A percentile compares a stretch with the other conserved stretches of the same genome.
Evolutionary conservation across 2,797 vertebrate species (phyloP).

Genomic region (Antennarius maculatus): DNA sequence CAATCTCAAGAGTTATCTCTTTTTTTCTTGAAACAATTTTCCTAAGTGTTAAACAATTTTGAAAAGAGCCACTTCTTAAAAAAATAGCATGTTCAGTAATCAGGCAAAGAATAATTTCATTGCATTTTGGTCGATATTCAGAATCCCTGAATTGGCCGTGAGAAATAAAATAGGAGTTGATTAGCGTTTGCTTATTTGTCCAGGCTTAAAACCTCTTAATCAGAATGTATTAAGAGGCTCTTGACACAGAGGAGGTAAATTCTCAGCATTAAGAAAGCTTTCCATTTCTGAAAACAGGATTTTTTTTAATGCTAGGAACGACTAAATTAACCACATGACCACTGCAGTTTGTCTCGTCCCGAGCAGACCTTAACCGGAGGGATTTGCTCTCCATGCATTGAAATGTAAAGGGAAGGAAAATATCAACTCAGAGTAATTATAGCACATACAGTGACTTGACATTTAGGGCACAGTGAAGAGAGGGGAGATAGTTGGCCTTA

Average conservation of each 20-base stretch:
- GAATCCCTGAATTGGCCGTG: constrained; percentile 62
- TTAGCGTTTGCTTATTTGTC: constrained; percentile 84
- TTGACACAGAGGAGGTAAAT: constrained; percentile 65
- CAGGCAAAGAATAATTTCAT: constrained; percentile 62
- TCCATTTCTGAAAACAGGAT: constrained; percentile 47
- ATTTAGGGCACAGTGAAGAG: constrained; percentile 76
- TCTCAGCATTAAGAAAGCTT: constrained; percentile 50
- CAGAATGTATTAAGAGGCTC: constrained; percentile 76
- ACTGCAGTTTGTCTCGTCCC: constrained; percentile 61
- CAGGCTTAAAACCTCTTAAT: constrained; percentile 80
- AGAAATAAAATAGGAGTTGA: constrained; percentile 79
- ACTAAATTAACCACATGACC: constrained; percentile 63
- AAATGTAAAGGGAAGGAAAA: constrained; percentile 77
- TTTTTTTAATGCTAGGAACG: constrained; percentile 39
- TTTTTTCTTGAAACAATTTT: constrained; percentile 40
- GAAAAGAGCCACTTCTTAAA: constrained; percentile 6
- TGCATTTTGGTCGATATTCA: constrained; percentile 79
- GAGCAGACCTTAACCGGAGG: constrained; percentile 51
- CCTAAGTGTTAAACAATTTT: constrained; percentile 33
- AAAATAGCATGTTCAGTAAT: constrained; percentile 39
- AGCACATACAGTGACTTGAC: constrained; percentile 81
- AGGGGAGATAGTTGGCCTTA: constrained; percentile 80
- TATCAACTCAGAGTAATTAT: constrained; percentile 74
- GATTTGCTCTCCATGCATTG: constrained; percentile 71
- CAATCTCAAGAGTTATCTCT: constrained; percentile 11